Base-by-base conservation (phyloP, 2,888 invertebrate genomes). In the Epistrophe grossulariae region DNA sequence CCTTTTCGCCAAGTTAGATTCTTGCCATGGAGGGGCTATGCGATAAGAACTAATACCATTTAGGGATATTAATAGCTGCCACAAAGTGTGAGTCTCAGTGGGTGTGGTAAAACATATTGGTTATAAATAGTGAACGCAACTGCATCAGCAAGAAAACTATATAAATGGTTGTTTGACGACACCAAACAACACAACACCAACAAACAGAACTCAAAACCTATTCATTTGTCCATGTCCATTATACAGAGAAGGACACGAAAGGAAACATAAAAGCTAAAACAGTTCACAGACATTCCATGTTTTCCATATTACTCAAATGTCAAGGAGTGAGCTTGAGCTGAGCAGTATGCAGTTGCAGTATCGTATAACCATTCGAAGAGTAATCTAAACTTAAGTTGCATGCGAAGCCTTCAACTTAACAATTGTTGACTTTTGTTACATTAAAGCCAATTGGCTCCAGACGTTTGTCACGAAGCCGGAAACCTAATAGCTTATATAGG, bases 41-140 rank as follows among this genome's bases (percentile, higher is more conserved):
- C 59, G 79, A 76, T 80, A 84, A 77, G 72, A 45, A 77, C 72
- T 72, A 84, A 84, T 84, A 71, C 72, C 77, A 84, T 84, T 84
- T 76, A 68, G 28, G n/a, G 48, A 38, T 80, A 80, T 84, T 72
- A 76, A 66, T 71, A 77, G 72, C 52, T 59, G 13, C 48, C 45
- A 60, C 24, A 31, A 55, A 60, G 59, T 66, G 57, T 28, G 24
- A 17, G 38, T 11, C 11, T 11, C 28, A 55, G 17, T 48, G 45
- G 62, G 62, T 74, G 64, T 59, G 72, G 48, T 68, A 68, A 50
- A 31, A 28, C 5, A 24, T 28, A 38, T 55, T 59, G 59, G 35
- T 59, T 35, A 59, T 35, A 11, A 10, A 31, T n/a, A 35, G 35
- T 38, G 31, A 59, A 59, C 17, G 10, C 17, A 60, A 31, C 28